phyloP scores from a whole-genome alignment of 2,113 vertebrate species.

The Xiphophorus hellerii region DNA sequence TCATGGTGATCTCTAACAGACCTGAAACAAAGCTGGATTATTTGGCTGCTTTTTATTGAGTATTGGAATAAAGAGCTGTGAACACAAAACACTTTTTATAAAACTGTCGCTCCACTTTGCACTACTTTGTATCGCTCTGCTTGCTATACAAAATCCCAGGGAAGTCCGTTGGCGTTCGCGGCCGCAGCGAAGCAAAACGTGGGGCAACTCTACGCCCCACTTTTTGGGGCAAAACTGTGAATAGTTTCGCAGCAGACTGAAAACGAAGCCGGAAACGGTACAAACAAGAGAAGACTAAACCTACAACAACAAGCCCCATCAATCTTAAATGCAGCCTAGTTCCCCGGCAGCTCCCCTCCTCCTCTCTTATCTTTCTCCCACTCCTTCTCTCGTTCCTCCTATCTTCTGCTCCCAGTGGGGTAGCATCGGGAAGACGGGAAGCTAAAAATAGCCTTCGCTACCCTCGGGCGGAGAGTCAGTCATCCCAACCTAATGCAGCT shows the following conservation, averaged over 20 bases:
- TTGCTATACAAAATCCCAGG: no score
- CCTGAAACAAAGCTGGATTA: no score
- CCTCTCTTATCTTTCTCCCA: conserved; percentile 22
- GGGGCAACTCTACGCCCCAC: not conserved
- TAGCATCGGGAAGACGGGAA: conserved; percentile 63
- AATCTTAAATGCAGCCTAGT: conserved; percentile 71
- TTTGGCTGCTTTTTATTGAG: no score
- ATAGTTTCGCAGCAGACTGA: not conserved
- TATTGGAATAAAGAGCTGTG: no score
- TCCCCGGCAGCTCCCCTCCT: conserved; percentile 60
- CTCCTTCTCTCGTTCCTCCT: conserved; percentile 41
- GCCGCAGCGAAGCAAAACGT: no score
- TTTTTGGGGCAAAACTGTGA: not conserved
- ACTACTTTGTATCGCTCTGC: no score
- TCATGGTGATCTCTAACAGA: no score
- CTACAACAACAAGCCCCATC: conserved; percentile 61
- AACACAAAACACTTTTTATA: no score
- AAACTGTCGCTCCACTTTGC: no score
- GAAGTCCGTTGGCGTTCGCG: no score
- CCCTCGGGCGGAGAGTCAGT: conserved; percentile 67
- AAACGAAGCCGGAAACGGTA: conserved; percentile 28
- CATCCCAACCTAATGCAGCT: conserved; percentile 65
- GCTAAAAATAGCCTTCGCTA: conserved; percentile 73
- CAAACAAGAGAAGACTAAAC: conserved; percentile 27
- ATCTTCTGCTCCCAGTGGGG: conserved; percentile 62